Conservation (phyloP, 1,140 invertebrate species). For the Metopolophium dirhodum region DNA sequence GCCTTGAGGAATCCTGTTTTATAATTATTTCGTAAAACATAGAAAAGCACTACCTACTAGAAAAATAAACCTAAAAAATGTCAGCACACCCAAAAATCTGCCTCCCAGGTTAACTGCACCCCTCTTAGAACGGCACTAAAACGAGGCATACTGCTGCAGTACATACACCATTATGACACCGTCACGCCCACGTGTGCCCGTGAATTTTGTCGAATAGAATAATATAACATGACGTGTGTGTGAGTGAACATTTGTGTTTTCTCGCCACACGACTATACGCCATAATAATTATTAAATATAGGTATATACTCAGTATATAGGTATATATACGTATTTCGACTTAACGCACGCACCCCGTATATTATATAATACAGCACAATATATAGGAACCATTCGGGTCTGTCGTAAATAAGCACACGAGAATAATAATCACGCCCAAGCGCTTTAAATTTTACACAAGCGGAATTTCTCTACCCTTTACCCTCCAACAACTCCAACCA, state of each 20-base stretch:
- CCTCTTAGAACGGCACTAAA: no score
- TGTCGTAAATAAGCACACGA: not conserved
- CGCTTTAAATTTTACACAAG: not conserved
- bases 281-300: not conserved
- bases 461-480: not conserved
- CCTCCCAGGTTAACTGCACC: no score
- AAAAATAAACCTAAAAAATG: no score
- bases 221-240: not conserved
- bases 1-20: no score
- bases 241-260: not conserved
- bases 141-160: no score
- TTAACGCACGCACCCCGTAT: not conserved
- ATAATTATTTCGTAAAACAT: no score
- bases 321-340: not conserved
- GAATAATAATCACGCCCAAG: constrained; percentile 3
- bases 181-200: not conserved
- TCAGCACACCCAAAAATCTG: no score
- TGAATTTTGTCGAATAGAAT: not conserved
- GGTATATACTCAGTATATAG: not conserved
- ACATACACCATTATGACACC: not conserved
- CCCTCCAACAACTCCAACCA: not conserved
- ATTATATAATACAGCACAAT: not conserved
- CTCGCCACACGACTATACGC: not conserved
- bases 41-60: no score
- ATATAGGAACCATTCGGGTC: not conserved